Base-by-base conservation (phyloP, 2,888 invertebrate species). In the Erebia ligea region DNA sequence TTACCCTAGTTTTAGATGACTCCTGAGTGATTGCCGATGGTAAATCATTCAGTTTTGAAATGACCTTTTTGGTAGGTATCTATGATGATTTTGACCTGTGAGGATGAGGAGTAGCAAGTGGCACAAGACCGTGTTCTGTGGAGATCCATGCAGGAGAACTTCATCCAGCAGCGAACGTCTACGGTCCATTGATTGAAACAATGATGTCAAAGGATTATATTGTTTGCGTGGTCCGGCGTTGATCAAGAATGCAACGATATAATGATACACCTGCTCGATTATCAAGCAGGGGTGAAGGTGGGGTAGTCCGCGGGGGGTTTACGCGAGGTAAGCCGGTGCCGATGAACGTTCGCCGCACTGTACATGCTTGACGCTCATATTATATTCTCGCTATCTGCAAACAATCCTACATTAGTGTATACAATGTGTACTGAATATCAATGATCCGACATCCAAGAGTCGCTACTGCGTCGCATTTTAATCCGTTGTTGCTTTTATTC, bases 351-450 rank as follows among this genome's bases (percentile, higher is more conserved):
- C 67, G 71, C 69, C 70, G 74, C 65, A 70, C 65, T 71, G 68
- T 66, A 75, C 67, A 66, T 58, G 65, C 69, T 59, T 64, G 34
- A 34, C 34, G 34, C 34, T 34, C 34, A 4, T 25, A 3, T 56
- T 69, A 56, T 65, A 65, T 70, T 69, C 62, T 75, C 58, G 65
- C 70, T 73, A 67, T 69, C 69, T 71, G 71, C 68, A 59, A 62
- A 70, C 65, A 61, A 57, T 72, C 56, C 56, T 67, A 21, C 21
- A 67, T 61, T 58, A 58, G 65, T 66, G 69, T 68, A 69, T 59
- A 67, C 69, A 71, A 69, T 71, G 71, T 68, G 73, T 67, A 59
- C 48, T 71, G 76, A 75, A 76, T 76, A 75, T 67, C 72, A 74
- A 76, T 73, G 70, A 48, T 64, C 67, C 40, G 54, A 45, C 63